Conservation (phyloP, 1,140 invertebrate species). For the Zaprionus davidi region DNA sequence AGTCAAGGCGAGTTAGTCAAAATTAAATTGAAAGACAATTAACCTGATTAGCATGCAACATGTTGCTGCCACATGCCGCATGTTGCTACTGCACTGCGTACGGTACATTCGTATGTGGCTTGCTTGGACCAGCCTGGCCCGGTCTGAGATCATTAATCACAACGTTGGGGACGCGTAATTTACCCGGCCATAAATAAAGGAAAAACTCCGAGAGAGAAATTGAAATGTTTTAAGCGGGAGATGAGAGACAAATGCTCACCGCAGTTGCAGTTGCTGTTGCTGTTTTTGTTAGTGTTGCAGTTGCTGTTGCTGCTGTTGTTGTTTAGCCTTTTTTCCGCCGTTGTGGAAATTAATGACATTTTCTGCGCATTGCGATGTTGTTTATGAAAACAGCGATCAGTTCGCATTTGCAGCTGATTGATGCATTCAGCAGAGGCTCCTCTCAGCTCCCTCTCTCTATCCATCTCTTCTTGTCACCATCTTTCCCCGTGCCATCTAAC, state of each 20-base stretch:
- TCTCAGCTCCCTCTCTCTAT: not conserved
- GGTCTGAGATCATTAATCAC: conserved; percentile 75
- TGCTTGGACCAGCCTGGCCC: conserved; percentile 3
- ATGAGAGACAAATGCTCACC: conserved; percentile 81
- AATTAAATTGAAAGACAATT: conserved; percentile 80
- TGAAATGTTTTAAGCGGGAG: conserved; percentile 74
- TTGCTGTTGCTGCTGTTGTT: conserved; percentile 21
- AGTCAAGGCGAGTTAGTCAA: conserved; percentile 51
- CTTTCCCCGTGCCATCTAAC: not conserved
- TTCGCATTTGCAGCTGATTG: conserved; percentile 78
- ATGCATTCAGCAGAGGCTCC: conserved; percentile 38
- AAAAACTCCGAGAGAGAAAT: conserved; percentile 71
- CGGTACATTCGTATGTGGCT: conserved; percentile 58
- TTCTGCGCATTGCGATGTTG: conserved; percentile 77
- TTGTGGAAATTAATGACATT: conserved; percentile 71
- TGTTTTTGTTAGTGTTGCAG: conserved; percentile 33
- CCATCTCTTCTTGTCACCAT: not conserved
- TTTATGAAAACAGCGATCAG: conserved; percentile 80
- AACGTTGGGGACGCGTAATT: conserved; percentile 74
- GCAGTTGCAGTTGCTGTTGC: conserved; percentile 3
- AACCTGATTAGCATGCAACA: conserved; percentile 71
- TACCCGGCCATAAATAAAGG: conserved; percentile 79
- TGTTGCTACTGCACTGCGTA: conserved; percentile 50
- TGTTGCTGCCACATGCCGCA: conserved; percentile 49
- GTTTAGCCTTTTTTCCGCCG: conserved; percentile 37